Conservation (phyloP, 2,113 vertebrate species). For the Nematolebias whitei region DNA sequence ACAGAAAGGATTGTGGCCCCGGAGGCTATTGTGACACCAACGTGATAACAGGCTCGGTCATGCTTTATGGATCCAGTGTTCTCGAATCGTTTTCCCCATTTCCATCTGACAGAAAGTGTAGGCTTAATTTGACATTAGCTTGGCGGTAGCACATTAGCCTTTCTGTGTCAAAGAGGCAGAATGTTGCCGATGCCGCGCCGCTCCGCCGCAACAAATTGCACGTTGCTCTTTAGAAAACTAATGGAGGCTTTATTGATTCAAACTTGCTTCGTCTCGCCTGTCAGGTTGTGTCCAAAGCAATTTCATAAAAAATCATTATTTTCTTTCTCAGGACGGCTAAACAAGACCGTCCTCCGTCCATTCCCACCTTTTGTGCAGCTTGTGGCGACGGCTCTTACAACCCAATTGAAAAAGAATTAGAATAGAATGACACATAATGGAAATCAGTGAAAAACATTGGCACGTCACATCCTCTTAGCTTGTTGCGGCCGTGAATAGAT, state of each 20-base stretch:
- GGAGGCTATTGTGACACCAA: slow-evolving; percentile 54
- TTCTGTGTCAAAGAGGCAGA: slow-evolving; percentile 52
- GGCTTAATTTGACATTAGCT: slow-evolving; percentile 64
- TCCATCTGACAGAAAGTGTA: slow-evolving; percentile 58
- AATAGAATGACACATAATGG: slow-evolving; percentile 82
- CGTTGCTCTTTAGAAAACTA: slow-evolving; percentile 74
- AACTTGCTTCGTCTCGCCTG: slow-evolving; percentile 74
- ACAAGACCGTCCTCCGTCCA: slow-evolving; percentile 67
- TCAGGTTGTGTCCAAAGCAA: slow-evolving; percentile 78
- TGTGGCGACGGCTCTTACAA: slow-evolving; percentile 72
- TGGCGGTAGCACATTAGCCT: slow-evolving; percentile 55
- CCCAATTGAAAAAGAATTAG: slow-evolving; percentile 82
- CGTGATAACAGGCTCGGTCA: slow-evolving; percentile 71
- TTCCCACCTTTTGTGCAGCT: slow-evolving; percentile 56
- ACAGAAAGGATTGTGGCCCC: slow-evolving; percentile 38
- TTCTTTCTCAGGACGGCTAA: slow-evolving; percentile 70
- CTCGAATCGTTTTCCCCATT: slow-evolving; percentile 36
- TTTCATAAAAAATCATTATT: slow-evolving; percentile 80
- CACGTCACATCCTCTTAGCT: slow-evolving; percentile 80
- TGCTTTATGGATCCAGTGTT: slow-evolving; percentile 63
- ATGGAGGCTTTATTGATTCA: slow-evolving; percentile 78
- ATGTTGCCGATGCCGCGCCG: slow-evolving; percentile 61
- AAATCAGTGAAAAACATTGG: slow-evolving; percentile 79
- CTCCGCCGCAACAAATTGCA: slow-evolving; percentile 64
- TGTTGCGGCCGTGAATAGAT: slow-evolving; percentile 79